Conservation (phyloP, 2,888 invertebrate species). For the Rotaria sp. region DNA sequence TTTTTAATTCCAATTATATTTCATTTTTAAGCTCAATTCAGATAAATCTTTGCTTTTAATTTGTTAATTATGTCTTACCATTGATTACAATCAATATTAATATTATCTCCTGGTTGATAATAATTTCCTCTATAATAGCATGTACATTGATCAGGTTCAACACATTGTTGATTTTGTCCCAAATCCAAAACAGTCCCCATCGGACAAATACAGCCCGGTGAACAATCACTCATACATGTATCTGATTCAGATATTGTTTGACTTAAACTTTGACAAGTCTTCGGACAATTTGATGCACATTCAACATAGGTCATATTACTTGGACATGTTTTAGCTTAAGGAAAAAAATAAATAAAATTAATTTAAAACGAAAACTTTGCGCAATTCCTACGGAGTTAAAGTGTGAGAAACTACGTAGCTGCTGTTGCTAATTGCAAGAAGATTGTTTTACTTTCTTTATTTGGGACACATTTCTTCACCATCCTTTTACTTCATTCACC, state of each 20-base stretch:
- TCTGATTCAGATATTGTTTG: conserved; percentile 1
- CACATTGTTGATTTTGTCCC: conserved; percentile 37
- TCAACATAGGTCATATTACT: conserved; percentile 70
- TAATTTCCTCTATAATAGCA: conserved; percentile 37
- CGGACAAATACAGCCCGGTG: conserved; percentile 38
- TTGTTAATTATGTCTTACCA: background rate
- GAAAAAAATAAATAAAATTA: background rate
- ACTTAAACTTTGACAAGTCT: conserved; percentile 60
- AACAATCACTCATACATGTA: conserved; percentile 32
- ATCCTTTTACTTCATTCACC: too few relatives aligned
- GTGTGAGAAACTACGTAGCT: too few relatives aligned
- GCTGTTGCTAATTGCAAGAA: too few relatives aligned
- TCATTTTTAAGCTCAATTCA: too few relatives aligned
- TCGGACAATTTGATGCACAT: conserved; percentile 69
- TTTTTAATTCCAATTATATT: too few relatives aligned
- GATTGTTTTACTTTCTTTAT: too few relatives aligned
- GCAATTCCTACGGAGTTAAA: too few relatives aligned
- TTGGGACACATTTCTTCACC: too few relatives aligned
- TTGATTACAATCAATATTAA: conserved; percentile 37
- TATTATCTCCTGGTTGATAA: conserved; percentile 24
- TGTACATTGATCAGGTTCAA: conserved; percentile 28
- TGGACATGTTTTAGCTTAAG: conserved; percentile 62
- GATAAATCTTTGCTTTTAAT: too few relatives aligned
- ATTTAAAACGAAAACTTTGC: background rate
- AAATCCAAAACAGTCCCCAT: conserved; percentile 27